Percentiles rank a stretch among this genome's conserved stretches.
phyloP scores from a whole-genome alignment of 2,113 vertebrate genomes.

The Arvicanthis niloticus region DNA sequence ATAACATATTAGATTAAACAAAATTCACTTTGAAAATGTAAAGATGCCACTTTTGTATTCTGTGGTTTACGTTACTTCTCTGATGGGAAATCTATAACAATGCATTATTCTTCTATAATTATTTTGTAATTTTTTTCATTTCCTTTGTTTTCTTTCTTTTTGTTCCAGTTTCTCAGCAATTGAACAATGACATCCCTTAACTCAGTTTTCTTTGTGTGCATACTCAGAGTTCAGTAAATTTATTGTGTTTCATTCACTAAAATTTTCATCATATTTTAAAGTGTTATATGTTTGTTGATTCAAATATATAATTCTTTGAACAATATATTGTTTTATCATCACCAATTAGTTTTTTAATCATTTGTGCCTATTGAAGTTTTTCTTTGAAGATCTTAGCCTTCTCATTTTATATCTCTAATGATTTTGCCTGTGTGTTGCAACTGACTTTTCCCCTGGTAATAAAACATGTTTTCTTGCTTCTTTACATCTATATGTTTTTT shows the following conservation, averaged over 20 bases:
- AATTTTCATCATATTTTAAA: conserved; percentile 3
- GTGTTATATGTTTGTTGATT: background rate
- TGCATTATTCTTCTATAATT: background rate
- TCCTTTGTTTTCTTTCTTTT: background rate
- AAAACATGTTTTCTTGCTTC: background rate
- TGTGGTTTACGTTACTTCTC: background rate
- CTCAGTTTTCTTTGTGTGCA: background rate
- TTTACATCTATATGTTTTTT: background rate
- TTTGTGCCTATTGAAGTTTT: background rate
- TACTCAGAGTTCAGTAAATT: background rate
- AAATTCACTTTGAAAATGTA: conserved; percentile 21
- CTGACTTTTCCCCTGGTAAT: background rate
- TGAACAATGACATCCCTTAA: background rate
- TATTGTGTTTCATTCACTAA: background rate
- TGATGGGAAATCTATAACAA: background rate
- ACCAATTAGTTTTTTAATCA: background rate
- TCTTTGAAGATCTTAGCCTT: conserved; percentile 2
- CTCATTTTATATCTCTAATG: conserved; percentile 26
- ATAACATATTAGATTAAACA: background rate
- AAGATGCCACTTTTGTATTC: background rate
- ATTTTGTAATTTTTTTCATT: background rate
- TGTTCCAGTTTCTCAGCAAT: background rate
- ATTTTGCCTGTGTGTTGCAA: background rate
- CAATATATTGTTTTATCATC: background rate
- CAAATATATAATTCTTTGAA: conserved; percentile 1